Base-by-base conservation (phyloP, 35 echinoderm and acorn worm species). In the Diadema setosum region DNA sequence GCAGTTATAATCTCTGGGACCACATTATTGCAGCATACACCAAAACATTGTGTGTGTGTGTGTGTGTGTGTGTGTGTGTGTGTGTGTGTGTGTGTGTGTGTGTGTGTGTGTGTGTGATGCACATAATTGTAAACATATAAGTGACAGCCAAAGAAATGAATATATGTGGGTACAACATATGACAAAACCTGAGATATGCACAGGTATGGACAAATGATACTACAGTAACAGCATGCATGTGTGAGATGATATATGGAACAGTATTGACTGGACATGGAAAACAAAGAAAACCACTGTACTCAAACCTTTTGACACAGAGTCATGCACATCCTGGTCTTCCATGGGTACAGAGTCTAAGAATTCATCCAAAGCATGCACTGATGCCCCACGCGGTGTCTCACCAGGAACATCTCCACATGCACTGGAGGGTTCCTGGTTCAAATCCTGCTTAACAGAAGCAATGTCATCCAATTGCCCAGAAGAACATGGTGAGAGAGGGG, bases 311-410 rank as follows among this genome's bases (percentile, higher is more conserved):
- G 40, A 78, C 73, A 78, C 29, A 78, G 27, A 42, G 37, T 0
- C 73, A 78, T 78, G 73, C 73, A 78, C 29, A 26, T 78, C 73
- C 33, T 78, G 73, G 39, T 44, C 73, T 78, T 44, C 73, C 39
- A 16, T 34, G 44, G n/a, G 40, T 18, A 42, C 73, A 42, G 73
- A 78, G 36, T 44, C 73, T 43, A 78, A 33, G 44, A 36, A 35
- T 32, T 78, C 73, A 78, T 44, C 40, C 9, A 78, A 33, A 42
- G 73, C 73, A 78, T 44, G 73, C 73, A 78, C 39, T 7, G 73
- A 41, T 78, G 73, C 73, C 39, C 36, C n/a, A 42, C 34, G 35
- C 24, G 73, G n/a, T 41, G 39, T 14, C 34, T 36, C 25, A 78
- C 25, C 73, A 78, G 2, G 11, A 18, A 78, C 36, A 42, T 78